Percentiles rank a stretch among this genome's conserved stretches.
Conservation (phyloP, 2,797 vertebrate genomes). For the Pangasius macronema region DNA sequence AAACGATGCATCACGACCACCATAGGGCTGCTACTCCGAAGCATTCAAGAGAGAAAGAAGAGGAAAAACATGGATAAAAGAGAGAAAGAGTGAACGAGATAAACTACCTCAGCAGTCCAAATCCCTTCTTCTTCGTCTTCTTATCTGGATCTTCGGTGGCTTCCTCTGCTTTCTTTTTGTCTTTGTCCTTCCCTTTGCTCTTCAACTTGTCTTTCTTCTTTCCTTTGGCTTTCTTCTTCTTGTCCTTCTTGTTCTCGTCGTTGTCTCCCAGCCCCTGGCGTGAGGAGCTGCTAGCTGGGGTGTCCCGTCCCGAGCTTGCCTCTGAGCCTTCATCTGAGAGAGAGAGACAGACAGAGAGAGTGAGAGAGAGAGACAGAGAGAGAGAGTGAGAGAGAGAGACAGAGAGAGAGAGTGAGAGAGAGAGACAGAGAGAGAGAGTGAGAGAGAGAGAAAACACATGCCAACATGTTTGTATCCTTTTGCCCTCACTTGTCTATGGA, state of each 20-base stretch:
- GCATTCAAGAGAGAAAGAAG: not conserved
- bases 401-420: constrained; percentile 44
- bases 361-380: too few relatives aligned
- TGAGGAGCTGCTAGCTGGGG: constrained; percentile 80
- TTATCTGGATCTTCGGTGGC: constrained; percentile 76
- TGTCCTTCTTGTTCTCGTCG: constrained; percentile 80
- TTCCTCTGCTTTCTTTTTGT: constrained; percentile 82
- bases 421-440: not conserved
- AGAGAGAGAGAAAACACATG: not conserved
- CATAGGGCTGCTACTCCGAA: not conserved
- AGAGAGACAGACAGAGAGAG: constrained; percentile 36
- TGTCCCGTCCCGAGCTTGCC: constrained; percentile 87
- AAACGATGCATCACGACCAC: constrained; percentile 3
- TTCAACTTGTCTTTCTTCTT: constrained; percentile 90
- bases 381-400: not conserved
- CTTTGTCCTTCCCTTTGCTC: constrained; percentile 82
- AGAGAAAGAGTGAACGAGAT: not conserved
- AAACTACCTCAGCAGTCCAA: constrained; percentile 87
- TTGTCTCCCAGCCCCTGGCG: constrained; percentile 74
- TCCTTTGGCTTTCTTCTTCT: constrained; percentile 85
- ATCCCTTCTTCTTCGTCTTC: constrained; percentile 90
- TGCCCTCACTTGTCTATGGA: not conserved
- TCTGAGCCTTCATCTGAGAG: constrained; percentile 86
- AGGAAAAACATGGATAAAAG: not conserved
- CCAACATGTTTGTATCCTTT: not conserved